phyloP scores from a whole-genome alignment of 2,797 vertebrate species.

The Lates japonicus region DNA sequence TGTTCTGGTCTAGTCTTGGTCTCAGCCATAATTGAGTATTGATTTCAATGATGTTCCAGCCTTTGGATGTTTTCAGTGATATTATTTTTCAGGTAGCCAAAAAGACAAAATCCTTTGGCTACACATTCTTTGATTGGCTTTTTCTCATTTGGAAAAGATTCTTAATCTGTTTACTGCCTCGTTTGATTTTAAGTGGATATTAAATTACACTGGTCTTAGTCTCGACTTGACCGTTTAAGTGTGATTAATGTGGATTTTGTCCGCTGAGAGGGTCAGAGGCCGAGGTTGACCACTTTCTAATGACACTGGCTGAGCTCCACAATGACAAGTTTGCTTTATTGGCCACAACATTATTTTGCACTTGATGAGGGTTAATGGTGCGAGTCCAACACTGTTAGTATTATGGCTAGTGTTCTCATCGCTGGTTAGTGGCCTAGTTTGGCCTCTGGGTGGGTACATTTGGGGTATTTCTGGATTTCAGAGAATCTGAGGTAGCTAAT shows the following conservation, averaged over 20 bases:
- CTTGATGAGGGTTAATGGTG: slow-evolving; percentile 71
- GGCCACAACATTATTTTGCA: slow-evolving; percentile 30
- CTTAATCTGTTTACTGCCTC: not conserved
- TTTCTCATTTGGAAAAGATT: not conserved
- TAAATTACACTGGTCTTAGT: not conserved
- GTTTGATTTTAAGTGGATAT: not conserved
- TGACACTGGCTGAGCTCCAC: slow-evolving; percentile 57
- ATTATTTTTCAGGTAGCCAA: not conserved
- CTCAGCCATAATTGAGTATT: not conserved
- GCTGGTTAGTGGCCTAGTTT: slow-evolving; percentile 52
- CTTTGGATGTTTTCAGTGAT: not conserved
- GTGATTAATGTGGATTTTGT: slow-evolving; percentile 8
- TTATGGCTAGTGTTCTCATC: slow-evolving; percentile 23
- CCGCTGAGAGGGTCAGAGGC: slow-evolving; percentile 27
- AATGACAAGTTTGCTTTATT: slow-evolving; percentile 38
- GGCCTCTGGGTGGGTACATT: slow-evolving; percentile 15
- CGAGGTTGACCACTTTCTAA: slow-evolving; percentile 49
- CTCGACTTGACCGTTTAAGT: not conserved
- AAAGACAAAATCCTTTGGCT: not conserved
- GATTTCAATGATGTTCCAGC: not conserved
- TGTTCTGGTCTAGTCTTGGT: not conserved
- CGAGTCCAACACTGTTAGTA: slow-evolving; percentile 39
- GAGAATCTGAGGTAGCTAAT: slow-evolving; percentile 11
- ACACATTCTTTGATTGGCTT: not conserved
- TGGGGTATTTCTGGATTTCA: slow-evolving; percentile 21